A percentile compares a stretch with the other conserved stretches of the same genome.
phyloP scores from a whole-genome alignment of 37 sponge, comb jelly and placozoan species.

The Dysidea cf. avara region DNA sequence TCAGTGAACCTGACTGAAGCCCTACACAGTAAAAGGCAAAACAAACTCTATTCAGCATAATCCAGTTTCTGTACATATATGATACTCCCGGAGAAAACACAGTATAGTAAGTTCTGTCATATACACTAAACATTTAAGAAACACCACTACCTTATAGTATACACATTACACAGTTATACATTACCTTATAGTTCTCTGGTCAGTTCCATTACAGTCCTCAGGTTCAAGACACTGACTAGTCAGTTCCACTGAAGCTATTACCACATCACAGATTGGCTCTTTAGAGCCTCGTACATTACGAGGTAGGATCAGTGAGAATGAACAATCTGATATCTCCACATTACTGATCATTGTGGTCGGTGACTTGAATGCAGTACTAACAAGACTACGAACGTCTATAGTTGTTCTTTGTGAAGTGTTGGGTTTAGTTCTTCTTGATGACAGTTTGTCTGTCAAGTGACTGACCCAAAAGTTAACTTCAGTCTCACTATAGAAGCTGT shows the following conservation, averaged over 20 bases:
- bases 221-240: too few species aligned
- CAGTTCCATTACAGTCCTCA: too few species aligned
- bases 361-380: not conserved
- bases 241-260: slow-evolving; percentile 39
- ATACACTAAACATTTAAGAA: too few species aligned
- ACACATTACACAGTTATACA: too few species aligned
- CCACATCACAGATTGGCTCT: slow-evolving; percentile 40
- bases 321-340: slow-evolving; percentile 68
- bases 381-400: not conserved
- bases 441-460: not conserved
- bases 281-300: slow-evolving; percentile 25
- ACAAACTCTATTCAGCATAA: too few species aligned
- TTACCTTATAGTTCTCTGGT: too few species aligned
- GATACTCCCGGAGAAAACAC: too few species aligned
- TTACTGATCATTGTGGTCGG: slow-evolving; percentile 56
- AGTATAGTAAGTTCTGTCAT: too few species aligned
- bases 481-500: slow-evolving; percentile 23
- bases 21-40: not conserved
- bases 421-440: not conserved
- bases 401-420: not conserved
- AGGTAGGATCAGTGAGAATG: slow-evolving; percentile 20
- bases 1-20: slow-evolving; percentile 51
- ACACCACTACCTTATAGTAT: too few species aligned
- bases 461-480: slow-evolving; percentile 42
- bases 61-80: too few species aligned